Evolutionary conservation across 2,113 vertebrate genomes (phyloP), one percentile per base, ranked within the genome.

Genomic region (Pedetes capensis): DNA sequence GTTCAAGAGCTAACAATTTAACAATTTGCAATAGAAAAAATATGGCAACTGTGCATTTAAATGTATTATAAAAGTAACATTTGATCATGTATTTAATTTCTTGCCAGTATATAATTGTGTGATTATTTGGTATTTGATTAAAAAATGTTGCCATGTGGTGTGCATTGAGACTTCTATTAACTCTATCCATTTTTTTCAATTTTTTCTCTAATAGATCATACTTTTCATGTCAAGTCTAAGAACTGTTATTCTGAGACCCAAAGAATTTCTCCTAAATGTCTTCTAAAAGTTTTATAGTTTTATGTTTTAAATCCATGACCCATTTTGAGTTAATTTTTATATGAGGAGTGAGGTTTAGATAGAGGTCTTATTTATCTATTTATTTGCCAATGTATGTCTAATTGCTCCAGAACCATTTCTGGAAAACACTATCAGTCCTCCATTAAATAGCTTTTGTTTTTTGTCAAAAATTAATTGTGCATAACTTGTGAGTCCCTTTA

Each of bases 11-110:
- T 68, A 69, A 87, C 91, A 92, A 47, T 9, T 37, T 92, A 74
- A 44, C 75, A 81, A 79, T 47, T 93, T 93, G 11, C 13, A 91
- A 49, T 86, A 66, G 61, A 91, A 80, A 93, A 91, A 86, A 76
- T 85, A 37, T 6, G 0, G 22, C 17, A 89, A 64, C 66, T 44
- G 12, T 34, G 1, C 86, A 83, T 83, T 93, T n/a, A 6, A 59
- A 47, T 55, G 76, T 93, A 71, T 88, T 84, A 49, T 63, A 87
- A 74, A 91, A 90, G 63, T 66, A 88, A 94, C 71, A 53, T 71
- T 93, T 66, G 57, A 86, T 55, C 11, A 42, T 64, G 6, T 51
- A 20, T 85, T 86, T 20, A 75, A 7, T 83, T 92, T 80, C 68
- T 93, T 89, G n/a, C 57, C 91, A 53, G 37, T 64, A 27, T 66